Conservation (phyloP, 2,888 invertebrate species). For the Terebella lapidaria region DNA sequence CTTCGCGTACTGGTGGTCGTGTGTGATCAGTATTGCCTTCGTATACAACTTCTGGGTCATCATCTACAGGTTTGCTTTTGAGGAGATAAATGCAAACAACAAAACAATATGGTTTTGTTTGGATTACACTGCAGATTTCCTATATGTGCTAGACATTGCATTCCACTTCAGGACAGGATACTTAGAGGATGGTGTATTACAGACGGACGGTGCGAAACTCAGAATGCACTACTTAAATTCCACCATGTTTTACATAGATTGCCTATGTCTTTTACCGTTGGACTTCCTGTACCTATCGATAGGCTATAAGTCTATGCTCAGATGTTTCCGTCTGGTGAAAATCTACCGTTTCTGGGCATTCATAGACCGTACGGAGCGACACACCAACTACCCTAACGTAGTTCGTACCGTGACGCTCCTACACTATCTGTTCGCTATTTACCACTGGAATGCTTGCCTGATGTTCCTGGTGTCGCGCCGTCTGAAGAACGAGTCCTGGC, state of each 20-base stretch:
- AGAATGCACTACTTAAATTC: slow-evolving; percentile 97
- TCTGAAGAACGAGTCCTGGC: slow-evolving; percentile 27
- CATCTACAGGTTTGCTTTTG: slow-evolving; percentile 74
- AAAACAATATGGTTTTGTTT: slow-evolving; percentile 92
- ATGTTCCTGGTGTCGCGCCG: slow-evolving; percentile 69
- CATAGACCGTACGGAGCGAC: slow-evolving; percentile 95
- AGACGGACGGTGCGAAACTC: slow-evolving; percentile 88
- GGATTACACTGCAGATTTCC: slow-evolving; percentile 93
- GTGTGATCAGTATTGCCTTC: slow-evolving; percentile 51
- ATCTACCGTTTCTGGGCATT: slow-evolving; percentile 98
- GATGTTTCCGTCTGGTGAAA: slow-evolving; percentile 92
- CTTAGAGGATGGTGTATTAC: slow-evolving; percentile 93
- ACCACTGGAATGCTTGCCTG: slow-evolving; percentile 99
- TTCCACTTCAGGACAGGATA: slow-evolving; percentile 85
- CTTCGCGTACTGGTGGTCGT: slow-evolving; percentile 58
- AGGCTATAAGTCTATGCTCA: slow-evolving; percentile 86
- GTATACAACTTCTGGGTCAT: slow-evolving; percentile 48
- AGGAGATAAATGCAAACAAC: slow-evolving; percentile 83
- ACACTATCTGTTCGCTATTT: slow-evolving; percentile 94
- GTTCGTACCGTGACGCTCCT: slow-evolving; percentile 56
- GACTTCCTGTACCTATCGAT: slow-evolving; percentile 97
- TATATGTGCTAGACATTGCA: slow-evolving; percentile 91
- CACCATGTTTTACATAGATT: slow-evolving; percentile 96
- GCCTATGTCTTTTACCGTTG: slow-evolving; percentile 91
- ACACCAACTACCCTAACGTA: slow-evolving; percentile 97